Base-by-base conservation (phyloP, 2,797 vertebrate genomes). In the Acrocephalus scirpaceus region DNA sequence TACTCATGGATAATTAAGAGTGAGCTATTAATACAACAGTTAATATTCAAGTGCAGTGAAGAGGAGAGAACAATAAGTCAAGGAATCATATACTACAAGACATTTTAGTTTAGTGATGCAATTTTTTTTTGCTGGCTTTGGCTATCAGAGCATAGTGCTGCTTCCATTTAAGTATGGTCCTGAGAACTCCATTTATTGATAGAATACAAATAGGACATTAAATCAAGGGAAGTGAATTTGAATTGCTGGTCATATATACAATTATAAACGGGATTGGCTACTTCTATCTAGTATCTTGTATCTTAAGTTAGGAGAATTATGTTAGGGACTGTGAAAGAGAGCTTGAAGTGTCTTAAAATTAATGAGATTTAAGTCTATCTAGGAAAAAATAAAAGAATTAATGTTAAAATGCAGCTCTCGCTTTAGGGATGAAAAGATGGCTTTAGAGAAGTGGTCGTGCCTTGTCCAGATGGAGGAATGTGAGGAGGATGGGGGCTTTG, bases 1-100 rank as follows among this genome's bases (percentile, higher is more conserved):
- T 98, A 98, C 98, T 98, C 97, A 98, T 97, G 98, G 98, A 97
- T 98, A 98, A 98, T 98, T 98, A 98, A 98, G 97, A 97, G 97
- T 94, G 97, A 97, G 98, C 97, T 98, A 98, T 98, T 98, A 98
- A 98, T 98, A 97, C 97, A 97, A 97, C 96, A 97, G 97, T 98
- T 98, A 97, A 98, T 97, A 98, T 98, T 98, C 97, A 98, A 98
- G 97, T 97, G 97, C 98, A 97, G 96, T 13, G 77, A 93, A 97
- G 97, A 97, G 96, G 93, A 98, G 97, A 97, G 97, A 96, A 95
- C 96, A 84, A 91, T 97, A 97, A 98, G 97, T 97, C 97, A 97
- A 93, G 95, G 92, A 91, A 96, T 95, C 95, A 88, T 91, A 91
- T 89, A 90, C 76, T 84, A 95, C 92, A 94, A 96, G 98, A 92